Percentiles rank a stretch among this genome's conserved stretches.
These are phyloP conservation scores for Scolopax bukidnonensis DNA, from an alignment of 2,797 vertebrate species.

Conservation along the genomic window DNA sequence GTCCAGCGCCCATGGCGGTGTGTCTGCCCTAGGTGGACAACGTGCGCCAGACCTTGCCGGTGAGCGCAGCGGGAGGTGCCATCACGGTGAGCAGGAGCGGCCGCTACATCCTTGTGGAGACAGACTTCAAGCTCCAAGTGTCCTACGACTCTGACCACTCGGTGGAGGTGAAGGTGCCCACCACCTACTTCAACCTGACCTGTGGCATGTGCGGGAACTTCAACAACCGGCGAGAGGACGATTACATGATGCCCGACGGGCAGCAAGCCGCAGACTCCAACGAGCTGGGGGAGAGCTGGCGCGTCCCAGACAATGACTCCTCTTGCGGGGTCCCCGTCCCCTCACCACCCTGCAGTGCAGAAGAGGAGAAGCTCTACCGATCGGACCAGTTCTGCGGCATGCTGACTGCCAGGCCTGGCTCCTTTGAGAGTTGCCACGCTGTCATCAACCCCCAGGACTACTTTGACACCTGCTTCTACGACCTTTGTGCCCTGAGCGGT, in stretches of 20 bases:
- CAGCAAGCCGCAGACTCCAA: conserved; percentile 54
- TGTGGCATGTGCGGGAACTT: conserved; percentile 91
- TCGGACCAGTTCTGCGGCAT: conserved; percentile 81
- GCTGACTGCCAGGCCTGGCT: conserved; percentile 75
- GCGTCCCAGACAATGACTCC: conserved; percentile 24
- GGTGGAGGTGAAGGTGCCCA: conserved; percentile 81
- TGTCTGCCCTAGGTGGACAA: conserved; percentile 80
- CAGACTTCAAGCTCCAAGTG: conserved; percentile 78
- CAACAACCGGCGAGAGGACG: conserved; percentile 77
- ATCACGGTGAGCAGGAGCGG: conserved; percentile 74
- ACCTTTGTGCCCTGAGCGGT: conserved; percentile 81
- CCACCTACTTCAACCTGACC: conserved; percentile 76
- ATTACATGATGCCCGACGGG: conserved; percentile 75
- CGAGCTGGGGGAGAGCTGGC: conserved; percentile 80
- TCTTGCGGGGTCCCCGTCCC: conserved; percentile 69
- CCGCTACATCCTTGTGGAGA: conserved; percentile 76
- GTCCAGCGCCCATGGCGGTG: neutral
- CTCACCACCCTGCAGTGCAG: conserved; percentile 68
- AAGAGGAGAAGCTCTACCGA: conserved; percentile 72
- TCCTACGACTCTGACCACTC: conserved; percentile 80
- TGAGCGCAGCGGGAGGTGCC: conserved; percentile 59
- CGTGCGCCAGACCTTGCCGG: conserved; percentile 81
- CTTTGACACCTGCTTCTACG: conserved; percentile 81
- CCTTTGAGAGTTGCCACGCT: conserved; percentile 79
- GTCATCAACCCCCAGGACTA: conserved; percentile 77